Evolutionary conservation across 1,140 invertebrate genomes (phyloP), one percentile per base, ranked within the genome.

Genomic region (Listronotus oregonensis): DNA sequence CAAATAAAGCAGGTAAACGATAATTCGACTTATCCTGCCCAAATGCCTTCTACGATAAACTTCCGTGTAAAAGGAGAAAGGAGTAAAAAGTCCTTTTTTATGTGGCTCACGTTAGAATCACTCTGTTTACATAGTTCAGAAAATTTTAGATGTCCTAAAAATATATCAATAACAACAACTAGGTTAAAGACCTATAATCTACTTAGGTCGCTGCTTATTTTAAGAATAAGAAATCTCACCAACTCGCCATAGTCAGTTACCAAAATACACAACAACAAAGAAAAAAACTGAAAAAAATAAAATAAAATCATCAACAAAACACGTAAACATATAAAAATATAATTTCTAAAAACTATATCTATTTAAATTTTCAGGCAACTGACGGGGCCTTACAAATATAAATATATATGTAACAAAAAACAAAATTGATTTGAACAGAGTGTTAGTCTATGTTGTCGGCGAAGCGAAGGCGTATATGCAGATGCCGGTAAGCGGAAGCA

Each of bases 241-340:
- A 73, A 73, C 68, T 64, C n/a, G n/a, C 67, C 64, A 57, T 64
- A 52, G 68, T 72, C 71, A 71, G 71, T 72, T 71, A 73, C 71
- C 69, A 50, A 72, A 68, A 46, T 71, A 71, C 65, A 72, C 34
- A 34, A 63, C n/a, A 64, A 52, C 15, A 54, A 39, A 47, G 17
- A 64, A 64, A 55, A 64, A 27, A 52, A n/a, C n/a, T n/a, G 37
- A 64, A 21, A 55, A 64, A 70, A 70, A 44, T 62, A 61, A 59
- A 27, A 57, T 50, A 55, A 73, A 68, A 68, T 69, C 59, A 60
- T 71, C 66, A 73, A 73, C 70, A 73, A 73, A 66, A 67, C 57
- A 73, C 37, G 59, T 64, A 70, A 70, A 73, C 65, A 73, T 72
- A 72, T 71, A 73, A 71, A 73, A 73, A 73, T 72, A 73, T 70